A percentile compares a stretch with the other conserved stretches of the same genome.
These are phyloP conservation scores for Cynopterus brachyotis DNA, from an alignment of 2,113 vertebrate species.

Conservation along the genomic window DNA sequence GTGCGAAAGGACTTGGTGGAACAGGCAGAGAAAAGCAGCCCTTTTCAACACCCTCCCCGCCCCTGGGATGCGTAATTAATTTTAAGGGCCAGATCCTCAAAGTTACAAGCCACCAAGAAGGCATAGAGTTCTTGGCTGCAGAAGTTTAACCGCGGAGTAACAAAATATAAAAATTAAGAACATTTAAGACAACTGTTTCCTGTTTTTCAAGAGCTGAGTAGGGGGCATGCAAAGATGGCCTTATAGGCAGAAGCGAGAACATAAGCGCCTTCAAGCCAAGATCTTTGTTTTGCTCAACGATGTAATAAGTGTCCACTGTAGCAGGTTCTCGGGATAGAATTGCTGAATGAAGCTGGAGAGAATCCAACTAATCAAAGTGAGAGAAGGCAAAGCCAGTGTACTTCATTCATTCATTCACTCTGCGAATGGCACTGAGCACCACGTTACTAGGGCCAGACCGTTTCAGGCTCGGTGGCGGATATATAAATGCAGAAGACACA, in stretches of 20 bases:
- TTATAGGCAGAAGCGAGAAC: background rate
- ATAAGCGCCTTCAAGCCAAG: background rate
- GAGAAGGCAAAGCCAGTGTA: background rate
- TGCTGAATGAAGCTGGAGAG: background rate
- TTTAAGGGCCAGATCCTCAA: conserved; percentile 12
- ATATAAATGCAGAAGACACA: background rate
- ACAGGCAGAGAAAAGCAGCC: background rate
- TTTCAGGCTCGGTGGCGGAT: background rate
- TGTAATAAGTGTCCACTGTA: background rate
- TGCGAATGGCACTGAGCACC: background rate
- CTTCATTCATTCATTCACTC: background rate
- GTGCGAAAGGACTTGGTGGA: background rate
- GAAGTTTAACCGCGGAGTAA: background rate
- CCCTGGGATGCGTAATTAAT: background rate
- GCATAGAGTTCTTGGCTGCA: background rate
- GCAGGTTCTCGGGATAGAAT: background rate
- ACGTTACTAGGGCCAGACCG: background rate
- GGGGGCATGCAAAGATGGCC: background rate
- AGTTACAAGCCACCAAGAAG: background rate
- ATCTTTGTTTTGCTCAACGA: background rate
- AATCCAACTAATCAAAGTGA: background rate
- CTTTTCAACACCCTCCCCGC: background rate
- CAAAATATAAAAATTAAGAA: background rate
- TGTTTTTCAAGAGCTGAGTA: background rate
- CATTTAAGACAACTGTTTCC: background rate